Evolutionary conservation across 2,888 invertebrate genomes (phyloP).

Genomic region (Eulithis testata): DNA sequence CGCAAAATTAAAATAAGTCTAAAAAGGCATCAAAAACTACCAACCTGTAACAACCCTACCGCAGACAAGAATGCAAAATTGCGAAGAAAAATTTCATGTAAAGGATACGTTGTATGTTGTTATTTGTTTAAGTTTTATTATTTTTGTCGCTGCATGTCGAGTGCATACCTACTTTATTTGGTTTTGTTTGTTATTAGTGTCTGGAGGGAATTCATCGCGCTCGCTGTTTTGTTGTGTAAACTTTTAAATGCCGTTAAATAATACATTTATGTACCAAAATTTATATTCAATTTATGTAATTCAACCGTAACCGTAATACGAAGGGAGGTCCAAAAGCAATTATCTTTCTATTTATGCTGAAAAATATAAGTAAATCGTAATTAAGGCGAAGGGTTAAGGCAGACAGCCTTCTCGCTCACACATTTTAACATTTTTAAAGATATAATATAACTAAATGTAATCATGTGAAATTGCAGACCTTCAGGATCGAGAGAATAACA

Average conservation of each 20-base stretch:
- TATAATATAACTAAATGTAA: too few relatives aligned
- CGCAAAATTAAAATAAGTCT: not conserved
- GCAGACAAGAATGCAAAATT: constrained; percentile 24
- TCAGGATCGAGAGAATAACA: too few relatives aligned
- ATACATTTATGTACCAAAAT: too few relatives aligned
- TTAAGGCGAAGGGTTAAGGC: too few relatives aligned
- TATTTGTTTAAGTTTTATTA: constrained; percentile 32
- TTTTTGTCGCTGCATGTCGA: constrained; percentile 28
- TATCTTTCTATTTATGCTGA: too few relatives aligned
- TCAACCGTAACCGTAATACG: too few relatives aligned
- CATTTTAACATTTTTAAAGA: too few relatives aligned
- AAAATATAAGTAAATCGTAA: too few relatives aligned
- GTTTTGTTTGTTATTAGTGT: constrained; percentile 24
- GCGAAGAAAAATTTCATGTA: constrained; percentile 29
- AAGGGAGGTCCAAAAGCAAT: too few relatives aligned
- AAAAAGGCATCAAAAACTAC: not conserved
- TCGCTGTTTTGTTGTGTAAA: constrained; percentile 8
- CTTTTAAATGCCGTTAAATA: not conserved
- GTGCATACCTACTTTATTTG: constrained; percentile 18
- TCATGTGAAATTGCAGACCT: too few relatives aligned
- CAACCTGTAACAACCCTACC: not conserved
- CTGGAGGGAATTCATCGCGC: constrained; percentile 11
- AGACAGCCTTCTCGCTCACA: too few relatives aligned
- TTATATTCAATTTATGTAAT: too few relatives aligned
- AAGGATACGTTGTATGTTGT: constrained; percentile 17